phyloP scores from a whole-genome alignment of 2,113 vertebrate genomes.

The Onychostruthus taczanowskii region DNA sequence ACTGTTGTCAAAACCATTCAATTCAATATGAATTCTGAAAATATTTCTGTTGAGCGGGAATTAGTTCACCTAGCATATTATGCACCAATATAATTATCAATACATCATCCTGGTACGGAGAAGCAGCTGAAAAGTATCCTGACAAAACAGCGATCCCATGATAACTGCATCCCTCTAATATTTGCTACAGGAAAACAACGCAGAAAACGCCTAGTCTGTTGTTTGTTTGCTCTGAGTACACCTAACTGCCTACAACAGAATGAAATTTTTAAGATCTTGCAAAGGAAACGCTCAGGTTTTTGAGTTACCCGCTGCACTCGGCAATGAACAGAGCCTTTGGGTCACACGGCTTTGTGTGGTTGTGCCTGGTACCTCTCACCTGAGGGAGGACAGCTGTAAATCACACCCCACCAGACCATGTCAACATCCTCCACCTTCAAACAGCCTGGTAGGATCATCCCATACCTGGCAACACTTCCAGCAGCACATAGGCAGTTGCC shows the following conservation, averaged over 20 bases:
- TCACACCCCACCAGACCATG: background rate
- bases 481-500: background rate
- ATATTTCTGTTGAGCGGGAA: background rate
- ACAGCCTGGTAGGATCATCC: background rate
- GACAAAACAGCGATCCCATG: background rate
- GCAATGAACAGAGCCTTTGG: background rate
- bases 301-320: background rate
- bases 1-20: background rate
- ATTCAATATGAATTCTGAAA: background rate
- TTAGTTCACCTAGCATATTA: background rate
- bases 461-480: background rate
- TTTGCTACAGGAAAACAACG: background rate
- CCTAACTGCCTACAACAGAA: background rate
- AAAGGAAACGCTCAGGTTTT: background rate
- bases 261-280: background rate
- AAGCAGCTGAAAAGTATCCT: background rate
- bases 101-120: background rate
- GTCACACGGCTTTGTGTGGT: background rate
- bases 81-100: background rate
- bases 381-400: background rate
- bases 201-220: accelerated
- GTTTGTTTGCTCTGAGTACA: background rate
- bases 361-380: background rate
- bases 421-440: background rate
- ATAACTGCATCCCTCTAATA: background rate